Evolutionary conservation across 2,113 vertebrate species (phyloP).

Genomic region (Leucosticte australis): DNA sequence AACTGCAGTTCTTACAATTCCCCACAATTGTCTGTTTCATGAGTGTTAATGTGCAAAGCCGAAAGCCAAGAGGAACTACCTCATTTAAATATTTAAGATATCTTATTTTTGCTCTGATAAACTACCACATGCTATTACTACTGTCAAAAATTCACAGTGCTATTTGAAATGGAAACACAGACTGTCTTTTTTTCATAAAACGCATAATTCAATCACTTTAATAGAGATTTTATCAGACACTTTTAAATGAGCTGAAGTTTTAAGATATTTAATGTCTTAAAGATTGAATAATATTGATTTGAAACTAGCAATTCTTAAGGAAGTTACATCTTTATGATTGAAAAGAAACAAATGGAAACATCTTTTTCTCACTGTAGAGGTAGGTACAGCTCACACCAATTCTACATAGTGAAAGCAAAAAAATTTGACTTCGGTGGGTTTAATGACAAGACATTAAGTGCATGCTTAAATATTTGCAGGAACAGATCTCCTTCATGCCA

Average conservation of each 20-base stretch:
- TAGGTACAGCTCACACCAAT: not conserved
- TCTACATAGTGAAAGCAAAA: not conserved
- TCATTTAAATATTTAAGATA: slow-evolving; percentile 12
- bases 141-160: not conserved
- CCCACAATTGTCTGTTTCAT: not conserved
- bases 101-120: not conserved
- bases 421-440: not conserved
- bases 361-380: not conserved
- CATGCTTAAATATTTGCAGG: not conserved
- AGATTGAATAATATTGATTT: not conserved
- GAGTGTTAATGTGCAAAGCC: not conserved
- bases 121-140: not conserved
- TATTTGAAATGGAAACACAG: not conserved
- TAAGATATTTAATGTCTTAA: not conserved
- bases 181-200: not conserved
- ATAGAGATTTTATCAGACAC: not conserved
- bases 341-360: not conserved
- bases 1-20: not conserved
- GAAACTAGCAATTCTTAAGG: not conserved
- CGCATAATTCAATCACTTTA: not conserved
- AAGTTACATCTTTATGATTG: not conserved
- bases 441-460: not conserved
- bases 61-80: not conserved
- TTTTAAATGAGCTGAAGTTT: not conserved
- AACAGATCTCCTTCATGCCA: not conserved